A percentile compares a stretch with the other conserved stretches of the same genome.
These are phyloP conservation scores for Lasioglossum lativentre DNA, from an alignment of 2,888 invertebrate species.

Conservation along the genomic window DNA sequence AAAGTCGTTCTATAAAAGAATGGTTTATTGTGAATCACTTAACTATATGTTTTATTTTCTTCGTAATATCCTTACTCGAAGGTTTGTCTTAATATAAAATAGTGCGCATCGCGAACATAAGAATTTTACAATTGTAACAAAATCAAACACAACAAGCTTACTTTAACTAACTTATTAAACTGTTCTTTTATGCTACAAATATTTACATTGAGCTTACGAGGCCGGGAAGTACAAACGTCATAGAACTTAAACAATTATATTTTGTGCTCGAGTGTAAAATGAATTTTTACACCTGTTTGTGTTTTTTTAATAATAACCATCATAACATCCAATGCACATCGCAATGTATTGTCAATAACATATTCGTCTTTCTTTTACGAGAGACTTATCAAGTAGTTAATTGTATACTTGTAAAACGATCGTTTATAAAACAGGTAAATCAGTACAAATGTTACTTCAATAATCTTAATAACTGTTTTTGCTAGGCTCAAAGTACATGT, in stretches of 20 bases:
- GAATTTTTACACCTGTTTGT: conserved; percentile 40
- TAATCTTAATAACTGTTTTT: conserved; percentile 13
- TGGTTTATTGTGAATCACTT: conserved; percentile 59
- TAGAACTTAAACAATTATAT: conserved; percentile 53
- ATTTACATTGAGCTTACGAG: conserved; percentile 67
- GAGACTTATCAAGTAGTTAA: conserved; percentile 18
- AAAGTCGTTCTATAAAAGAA: conserved; percentile 39
- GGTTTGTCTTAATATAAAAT: conserved; percentile 50
- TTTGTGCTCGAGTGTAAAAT: conserved; percentile 60
- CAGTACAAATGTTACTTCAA: background rate
- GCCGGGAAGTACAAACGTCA: conserved; percentile 57
- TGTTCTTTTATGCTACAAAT: conserved; percentile 63
- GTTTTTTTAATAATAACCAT: conserved; percentile 31
- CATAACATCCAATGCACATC: conserved; percentile 35
- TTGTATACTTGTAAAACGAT: conserved; percentile 1
- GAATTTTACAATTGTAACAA: conserved; percentile 40
- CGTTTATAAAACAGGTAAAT: background rate
- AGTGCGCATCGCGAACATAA: conserved; percentile 53
- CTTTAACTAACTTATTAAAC: conserved; percentile 50
- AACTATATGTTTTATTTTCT: conserved; percentile 53
- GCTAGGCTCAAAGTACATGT: conserved; percentile 6
- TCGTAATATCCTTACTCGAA: conserved; percentile 42
- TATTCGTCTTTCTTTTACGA: background rate
- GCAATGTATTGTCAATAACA: conserved; percentile 46
- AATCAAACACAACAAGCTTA: conserved; percentile 60